phyloP scores from a whole-genome alignment of 2,888 invertebrate genomes.

The Slavum lentiscoides region DNA sequence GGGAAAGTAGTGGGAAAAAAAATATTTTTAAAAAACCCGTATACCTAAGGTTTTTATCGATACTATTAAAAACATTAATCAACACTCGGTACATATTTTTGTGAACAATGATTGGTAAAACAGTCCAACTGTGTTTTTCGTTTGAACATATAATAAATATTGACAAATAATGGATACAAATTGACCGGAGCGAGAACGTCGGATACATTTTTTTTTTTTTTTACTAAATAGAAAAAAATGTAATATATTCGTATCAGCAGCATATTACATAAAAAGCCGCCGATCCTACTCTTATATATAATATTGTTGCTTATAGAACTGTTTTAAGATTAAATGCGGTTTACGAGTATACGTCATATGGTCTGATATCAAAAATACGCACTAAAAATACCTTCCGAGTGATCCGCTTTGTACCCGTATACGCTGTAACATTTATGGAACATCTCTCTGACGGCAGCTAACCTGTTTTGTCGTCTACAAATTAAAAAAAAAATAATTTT shows the following conservation, averaged over 20 bases:
- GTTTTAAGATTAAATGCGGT: not conserved
- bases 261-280: not conserved
- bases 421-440: slow-evolving; percentile 64
- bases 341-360: not conserved
- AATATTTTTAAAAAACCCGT: not conserved
- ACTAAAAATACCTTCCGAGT: slow-evolving; percentile 39
- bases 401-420: slow-evolving; percentile 29
- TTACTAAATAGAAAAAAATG: not conserved
- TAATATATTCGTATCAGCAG: not conserved
- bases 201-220: too few species aligned
- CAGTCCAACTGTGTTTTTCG: not conserved
- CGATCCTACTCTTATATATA: not conserved
- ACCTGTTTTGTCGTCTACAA: slow-evolving; percentile 62
- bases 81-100: not conserved
- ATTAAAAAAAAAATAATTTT: not conserved
- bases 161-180: not conserved
- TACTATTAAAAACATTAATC: not conserved
- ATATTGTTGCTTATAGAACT: not conserved
- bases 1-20: not conserved
- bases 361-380: slow-evolving; percentile 16
- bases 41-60: not conserved
- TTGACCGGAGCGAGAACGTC: not conserved
- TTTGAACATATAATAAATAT: too few species aligned
- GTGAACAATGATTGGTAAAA: not conserved
- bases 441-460: slow-evolving; percentile 64